phyloP scores from a whole-genome alignment of 2,797 vertebrate genomes.

The Pseudochirops cupreus region DNA sequence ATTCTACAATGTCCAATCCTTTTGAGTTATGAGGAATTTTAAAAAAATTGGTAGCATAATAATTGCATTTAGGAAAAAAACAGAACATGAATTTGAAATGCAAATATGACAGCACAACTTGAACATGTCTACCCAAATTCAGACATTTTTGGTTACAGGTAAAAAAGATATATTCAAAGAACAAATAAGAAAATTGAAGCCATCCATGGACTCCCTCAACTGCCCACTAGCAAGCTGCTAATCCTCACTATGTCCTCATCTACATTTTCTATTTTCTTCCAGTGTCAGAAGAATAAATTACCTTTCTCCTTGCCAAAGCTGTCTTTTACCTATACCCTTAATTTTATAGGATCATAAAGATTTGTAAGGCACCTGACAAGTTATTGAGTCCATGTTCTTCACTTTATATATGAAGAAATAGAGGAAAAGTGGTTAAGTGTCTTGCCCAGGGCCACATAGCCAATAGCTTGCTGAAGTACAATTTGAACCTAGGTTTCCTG shows the following conservation, averaged over 20 bases:
- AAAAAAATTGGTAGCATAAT: background rate
- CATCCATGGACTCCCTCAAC: background rate
- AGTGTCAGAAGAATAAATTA: background rate
- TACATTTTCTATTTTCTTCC: background rate
- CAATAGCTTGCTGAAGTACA: background rate
- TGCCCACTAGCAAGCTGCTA: background rate
- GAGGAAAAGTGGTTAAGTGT: background rate
- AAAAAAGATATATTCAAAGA: background rate
- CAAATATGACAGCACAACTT: background rate
- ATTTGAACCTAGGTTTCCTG: background rate
- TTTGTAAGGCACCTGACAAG: background rate
- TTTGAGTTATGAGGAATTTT: background rate
- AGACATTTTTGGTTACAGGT: slow-evolving; percentile 4
- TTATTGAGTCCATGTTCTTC: background rate
- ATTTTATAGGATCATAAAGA: background rate
- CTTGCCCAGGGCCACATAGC: background rate
- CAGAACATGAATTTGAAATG: slow-evolving; percentile 46
- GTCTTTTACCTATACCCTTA: background rate
- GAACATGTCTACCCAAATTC: background rate
- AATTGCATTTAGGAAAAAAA: slow-evolving; percentile 42
- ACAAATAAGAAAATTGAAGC: background rate
- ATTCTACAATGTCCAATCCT: background rate
- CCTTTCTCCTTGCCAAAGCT: background rate
- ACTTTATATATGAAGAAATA: background rate
- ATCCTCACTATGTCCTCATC: background rate